Evolutionary conservation across 1,140 invertebrate species (phyloP), one percentile per base, ranked within the genome.

Genomic region (Eueides isabella): DNA sequence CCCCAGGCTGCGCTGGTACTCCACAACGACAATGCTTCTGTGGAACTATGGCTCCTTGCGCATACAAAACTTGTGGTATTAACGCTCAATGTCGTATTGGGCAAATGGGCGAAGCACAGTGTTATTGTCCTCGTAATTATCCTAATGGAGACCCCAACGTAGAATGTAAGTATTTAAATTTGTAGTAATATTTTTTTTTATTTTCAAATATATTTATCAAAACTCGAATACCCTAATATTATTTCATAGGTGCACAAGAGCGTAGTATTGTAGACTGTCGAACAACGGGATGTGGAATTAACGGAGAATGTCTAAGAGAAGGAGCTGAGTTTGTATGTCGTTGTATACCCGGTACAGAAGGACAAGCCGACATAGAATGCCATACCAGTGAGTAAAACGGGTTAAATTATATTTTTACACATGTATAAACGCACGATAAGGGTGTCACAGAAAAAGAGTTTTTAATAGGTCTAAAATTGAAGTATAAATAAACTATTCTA

Each of bases 61-160:
- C 95, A 72, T 94, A 95, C 61, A 95, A 96, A 77, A 92, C 95
- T 23, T 98, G 97, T 87, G 97, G 97, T n/a, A 92, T 95, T 12
- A 97, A 97, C 82, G 97, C 98, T 6, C 94, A 95, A 26, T 98
- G 98, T 86, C 94, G 95, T 73, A 95, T 97, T 31, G 91, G 95
- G 30, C 93, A 95, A 61, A 94, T 94, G 66, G 94, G 85, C 16
- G 80, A 95, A 76, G 94, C 97, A 0, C 95, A 97, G 82, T 98
- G 98, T 84, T 97, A 96, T 85, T 98, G 98, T 86, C 97, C 97
- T 61, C 89, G 95, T 16, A 95, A 96, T 81, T 97, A 95, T 90
- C 97, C 97, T 31, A 94, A 95, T 65, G 98, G 98, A 55, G 97
- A 98, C 94, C 97, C 97, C 12, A 95, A 96, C 79, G 95, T 96